Conservation (phyloP, 2,888 invertebrate species). For the Nymphalis urticae region DNA sequence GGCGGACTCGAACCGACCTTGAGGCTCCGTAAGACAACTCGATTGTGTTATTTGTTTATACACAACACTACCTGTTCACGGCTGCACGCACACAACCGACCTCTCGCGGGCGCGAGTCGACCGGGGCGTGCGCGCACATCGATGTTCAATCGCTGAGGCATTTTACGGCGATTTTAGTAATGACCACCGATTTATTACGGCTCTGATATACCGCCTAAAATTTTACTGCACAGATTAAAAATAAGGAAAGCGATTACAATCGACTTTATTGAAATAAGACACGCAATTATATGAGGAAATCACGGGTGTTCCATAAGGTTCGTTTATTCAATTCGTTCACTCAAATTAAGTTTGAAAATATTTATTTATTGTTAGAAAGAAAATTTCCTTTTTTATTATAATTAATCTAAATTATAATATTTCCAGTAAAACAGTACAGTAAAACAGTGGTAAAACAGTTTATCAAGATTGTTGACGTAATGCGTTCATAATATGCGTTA, state of each 20-base stretch:
- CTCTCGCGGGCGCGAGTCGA: conserved; percentile 38
- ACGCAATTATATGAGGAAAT: conserved; percentile 23
- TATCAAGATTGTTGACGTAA: conserved; percentile 55
- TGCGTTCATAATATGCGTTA: conserved; percentile 51
- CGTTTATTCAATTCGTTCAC: conserved; percentile 40
- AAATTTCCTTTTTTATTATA: too few relatives aligned
- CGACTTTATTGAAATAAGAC: conserved; percentile 59
- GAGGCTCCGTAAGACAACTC: conserved; percentile 77
- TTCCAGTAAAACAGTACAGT: too few relatives aligned
- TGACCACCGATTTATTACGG: conserved; percentile 75
- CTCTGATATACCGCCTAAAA: conserved; percentile 65
- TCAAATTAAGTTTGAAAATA: conserved; percentile 63
- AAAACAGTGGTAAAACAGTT: conserved; percentile 35
- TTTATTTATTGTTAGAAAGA: conserved; percentile 17
- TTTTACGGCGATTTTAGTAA: conserved; percentile 78
- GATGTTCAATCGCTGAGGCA: conserved; percentile 70
- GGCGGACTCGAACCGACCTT: conserved; percentile 62
- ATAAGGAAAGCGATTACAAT: conserved; percentile 65
- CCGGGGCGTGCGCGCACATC: conserved; percentile 42
- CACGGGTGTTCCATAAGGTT: conserved; percentile 44
- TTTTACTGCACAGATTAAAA: conserved; percentile 64
- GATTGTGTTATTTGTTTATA: conserved; percentile 82
- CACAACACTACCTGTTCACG: conserved; percentile 77
- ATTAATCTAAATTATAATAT: too few relatives aligned
- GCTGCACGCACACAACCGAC: conserved; percentile 45